Conservation (phyloP, 2,888 invertebrate genomes). For the Phasia obesa region DNA sequence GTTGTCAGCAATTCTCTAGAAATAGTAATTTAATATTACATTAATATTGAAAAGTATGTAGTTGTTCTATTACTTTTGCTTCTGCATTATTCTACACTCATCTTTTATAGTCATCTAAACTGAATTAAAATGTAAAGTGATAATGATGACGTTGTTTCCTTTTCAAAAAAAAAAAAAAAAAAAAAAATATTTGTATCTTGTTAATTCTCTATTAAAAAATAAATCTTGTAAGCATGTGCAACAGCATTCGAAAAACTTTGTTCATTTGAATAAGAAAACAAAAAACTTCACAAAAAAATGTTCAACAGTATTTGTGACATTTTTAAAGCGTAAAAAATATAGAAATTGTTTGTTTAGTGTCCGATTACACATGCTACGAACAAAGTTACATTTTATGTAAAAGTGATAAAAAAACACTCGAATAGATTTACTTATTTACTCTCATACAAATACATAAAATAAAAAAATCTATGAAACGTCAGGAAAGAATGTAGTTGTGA, state of each 20-base stretch:
- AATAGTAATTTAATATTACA: slow-evolving; percentile 57
- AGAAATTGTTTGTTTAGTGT: slow-evolving; percentile 27
- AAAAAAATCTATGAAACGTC: slow-evolving; percentile 7
- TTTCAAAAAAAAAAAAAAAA: slow-evolving; percentile 16
- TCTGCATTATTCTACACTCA: slow-evolving; percentile 20
- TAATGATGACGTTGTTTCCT: slow-evolving; percentile 61
- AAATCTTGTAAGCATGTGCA: slow-evolving; percentile 29
- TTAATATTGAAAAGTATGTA: slow-evolving; percentile 24
- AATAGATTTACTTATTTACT: background rate
- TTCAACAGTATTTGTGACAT: slow-evolving; percentile 26
- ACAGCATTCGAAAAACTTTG: slow-evolving; percentile 18
- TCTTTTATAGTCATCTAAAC: slow-evolving; percentile 25
- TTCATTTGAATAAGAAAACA: slow-evolving; percentile 15
- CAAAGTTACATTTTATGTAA: background rate
- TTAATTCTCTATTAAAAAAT: background rate
- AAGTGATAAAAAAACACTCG: background rate
- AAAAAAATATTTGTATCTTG: slow-evolving; percentile 5
- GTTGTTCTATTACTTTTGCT: slow-evolving; percentile 26
- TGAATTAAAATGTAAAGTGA: slow-evolving; percentile 47
- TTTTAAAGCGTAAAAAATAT: slow-evolving; percentile 28
- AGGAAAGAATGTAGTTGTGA: slow-evolving; percentile 1
- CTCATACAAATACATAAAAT: slow-evolving; percentile 2
- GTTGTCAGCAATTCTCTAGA: slow-evolving; percentile 15
- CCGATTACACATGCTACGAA: slow-evolving; percentile 28
- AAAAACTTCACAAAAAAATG: slow-evolving; percentile 1